Evolutionary conservation across 2,888 invertebrate genomes (phyloP).

Genomic region (Dryadula phaetusa): DNA sequence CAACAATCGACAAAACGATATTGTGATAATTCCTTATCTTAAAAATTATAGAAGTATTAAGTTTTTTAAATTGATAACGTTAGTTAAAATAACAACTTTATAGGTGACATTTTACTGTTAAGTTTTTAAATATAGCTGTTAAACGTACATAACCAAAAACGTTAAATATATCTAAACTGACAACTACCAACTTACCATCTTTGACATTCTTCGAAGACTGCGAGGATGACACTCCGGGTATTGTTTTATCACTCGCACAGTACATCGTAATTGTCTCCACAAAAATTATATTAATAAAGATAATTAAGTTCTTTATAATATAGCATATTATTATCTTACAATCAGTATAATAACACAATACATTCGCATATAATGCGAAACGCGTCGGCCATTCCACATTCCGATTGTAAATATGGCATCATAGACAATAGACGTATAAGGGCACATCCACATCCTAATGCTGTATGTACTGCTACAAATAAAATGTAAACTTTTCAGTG

Average conservation of each 20-base stretch:
- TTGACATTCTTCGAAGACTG: slow-evolving; percentile 89
- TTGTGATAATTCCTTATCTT: neutral
- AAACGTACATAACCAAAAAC: slow-evolving; percentile 38
- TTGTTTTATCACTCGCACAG: slow-evolving; percentile 90
- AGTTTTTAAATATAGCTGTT: neutral
- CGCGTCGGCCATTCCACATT: slow-evolving; percentile 83
- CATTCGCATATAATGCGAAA: slow-evolving; percentile 71
- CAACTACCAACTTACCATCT: slow-evolving; percentile 87
- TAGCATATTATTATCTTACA: slow-evolving; percentile 72
- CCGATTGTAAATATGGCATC: slow-evolving; percentile 80
- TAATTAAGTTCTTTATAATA: slow-evolving; percentile 85
- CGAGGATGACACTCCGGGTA: slow-evolving; percentile 89
- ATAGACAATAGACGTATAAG: slow-evolving; percentile 45
- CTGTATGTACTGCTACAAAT: neutral
- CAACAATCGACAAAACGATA: slow-evolving; percentile 5
- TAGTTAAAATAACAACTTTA: neutral
- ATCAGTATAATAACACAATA: slow-evolving; percentile 67
- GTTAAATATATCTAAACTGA: slow-evolving; percentile 46
- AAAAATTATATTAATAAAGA: slow-evolving; percentile 62
- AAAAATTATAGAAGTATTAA: neutral
- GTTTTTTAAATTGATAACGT: neutral
- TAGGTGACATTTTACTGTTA: neutral
- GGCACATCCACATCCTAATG: slow-evolving; percentile 25
- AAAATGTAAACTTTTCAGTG: neutral
- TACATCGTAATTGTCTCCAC: slow-evolving; percentile 84